These are phyloP conservation scores for Anniella stebbinsi DNA, from an alignment of 2,797 vertebrate genomes.

Conservation along the genomic window DNA sequence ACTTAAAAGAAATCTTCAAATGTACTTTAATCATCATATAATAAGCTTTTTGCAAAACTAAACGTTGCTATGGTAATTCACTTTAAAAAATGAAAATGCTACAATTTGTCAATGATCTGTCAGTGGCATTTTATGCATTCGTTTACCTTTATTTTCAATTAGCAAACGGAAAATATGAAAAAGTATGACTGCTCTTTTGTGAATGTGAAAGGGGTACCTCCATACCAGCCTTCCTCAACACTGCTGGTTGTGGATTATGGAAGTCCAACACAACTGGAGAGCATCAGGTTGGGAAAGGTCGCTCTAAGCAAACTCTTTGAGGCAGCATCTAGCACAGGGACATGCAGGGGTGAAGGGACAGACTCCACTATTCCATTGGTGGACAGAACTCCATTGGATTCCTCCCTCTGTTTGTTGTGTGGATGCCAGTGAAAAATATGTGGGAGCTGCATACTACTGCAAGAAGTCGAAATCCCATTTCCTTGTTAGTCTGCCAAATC, in stretches of 20 bases:
- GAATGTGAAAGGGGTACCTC: background rate
- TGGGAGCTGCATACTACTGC: background rate
- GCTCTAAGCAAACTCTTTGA: background rate
- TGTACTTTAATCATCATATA: background rate
- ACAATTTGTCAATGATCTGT: background rate
- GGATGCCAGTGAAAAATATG: background rate
- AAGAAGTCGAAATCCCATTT: background rate
- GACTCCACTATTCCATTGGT: background rate
- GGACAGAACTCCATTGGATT: background rate
- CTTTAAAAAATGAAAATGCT: background rate
- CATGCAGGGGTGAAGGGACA: background rate
- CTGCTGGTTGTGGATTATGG: no score
- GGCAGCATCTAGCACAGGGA: background rate
- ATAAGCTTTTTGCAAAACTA: background rate
- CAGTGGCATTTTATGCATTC: background rate
- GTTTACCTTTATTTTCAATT: background rate
- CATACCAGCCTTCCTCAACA: no score
- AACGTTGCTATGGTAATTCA: background rate
- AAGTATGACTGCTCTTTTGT: background rate
- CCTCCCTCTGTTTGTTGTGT: background rate
- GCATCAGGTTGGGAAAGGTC: no score
- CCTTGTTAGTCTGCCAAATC: background rate
- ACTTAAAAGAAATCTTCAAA: background rate
- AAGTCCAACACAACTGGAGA: no score
- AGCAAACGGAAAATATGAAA: background rate